Evolutionary conservation across 2,888 invertebrate species (phyloP), one percentile per base, ranked within the genome.

Genomic region (Taenaris catops): DNA sequence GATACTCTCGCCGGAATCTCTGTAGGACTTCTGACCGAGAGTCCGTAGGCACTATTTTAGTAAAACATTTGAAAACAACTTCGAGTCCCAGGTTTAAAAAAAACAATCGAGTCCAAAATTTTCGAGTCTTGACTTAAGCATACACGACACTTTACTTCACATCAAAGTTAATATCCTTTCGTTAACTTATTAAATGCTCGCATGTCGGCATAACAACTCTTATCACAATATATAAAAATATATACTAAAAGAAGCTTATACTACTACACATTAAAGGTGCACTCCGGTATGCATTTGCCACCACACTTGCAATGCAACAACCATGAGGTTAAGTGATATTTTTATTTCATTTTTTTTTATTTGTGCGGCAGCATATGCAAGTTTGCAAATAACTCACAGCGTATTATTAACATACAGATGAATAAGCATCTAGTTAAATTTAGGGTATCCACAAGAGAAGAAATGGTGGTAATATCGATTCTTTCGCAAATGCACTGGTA

Each of bases 141-240:
- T 23, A 74, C 76, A 75, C 64, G 49, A 64, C 73, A 72, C 74
- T 71, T 63, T 53, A 59, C 60, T 23, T 16, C 61, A 60, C 54
- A 57, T 54, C 53, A 49, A 58, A 41, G 64, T 57, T n/a, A 57
- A 54, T 64, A 61, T 64, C 65, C 61, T 63, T 68, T 67, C 63
- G 69, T 69, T 76, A 81, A 67, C 74, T 74, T 76, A 78, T 74
- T 84, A 84, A 83, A 86, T 84, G 83, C 83, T 81, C 78, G 68
- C 69, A 76, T 71, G 71, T 71, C 76, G 78, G 81, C 83, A 81
- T 80, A 80, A 79, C 78, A 83, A 80, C 73, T 73, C 83, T 84
- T 83, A 86, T 86, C 84, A 83, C 84, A 83, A 78, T 81, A 80
- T 80, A 83, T 81, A 86, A 84, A 86, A 84, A 84, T 79, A 86